Percentiles rank a stretch among this genome's conserved stretches.
These are phyloP conservation scores for Sebastes minor DNA, from an alignment of 2,797 vertebrate species.

Conservation along the genomic window DNA sequence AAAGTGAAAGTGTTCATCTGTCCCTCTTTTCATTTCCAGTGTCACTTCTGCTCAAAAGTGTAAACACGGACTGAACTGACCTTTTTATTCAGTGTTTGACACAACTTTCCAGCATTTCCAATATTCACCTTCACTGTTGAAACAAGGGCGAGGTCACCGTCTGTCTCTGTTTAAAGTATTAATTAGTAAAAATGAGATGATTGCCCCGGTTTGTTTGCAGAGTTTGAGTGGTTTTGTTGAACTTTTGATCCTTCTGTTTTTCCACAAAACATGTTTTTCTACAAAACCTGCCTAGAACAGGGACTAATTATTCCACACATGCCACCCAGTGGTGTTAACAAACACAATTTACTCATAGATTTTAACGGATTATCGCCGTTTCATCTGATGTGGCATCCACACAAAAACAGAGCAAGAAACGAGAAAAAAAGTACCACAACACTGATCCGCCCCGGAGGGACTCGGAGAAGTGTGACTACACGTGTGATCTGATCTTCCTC, in stretches of 20 bases:
- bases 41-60: not conserved
- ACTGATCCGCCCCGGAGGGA: not conserved
- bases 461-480: conserved; percentile 15
- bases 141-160: not conserved
- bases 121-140: not conserved
- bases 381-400: not conserved
- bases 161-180: not conserved
- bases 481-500: conserved; percentile 10
- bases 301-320: not conserved
- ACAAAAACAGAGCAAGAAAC: not conserved
- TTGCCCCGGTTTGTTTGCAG: not conserved
- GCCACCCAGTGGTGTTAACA: not conserved
- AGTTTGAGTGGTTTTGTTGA: not conserved
- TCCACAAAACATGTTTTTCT: not conserved
- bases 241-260: not conserved
- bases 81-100: not conserved
- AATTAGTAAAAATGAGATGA: not conserved
- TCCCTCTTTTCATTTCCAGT: not conserved
- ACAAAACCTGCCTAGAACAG: not conserved
- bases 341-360: not conserved
- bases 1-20: not conserved
- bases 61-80: not conserved
- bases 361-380: not conserved
- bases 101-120: not conserved
- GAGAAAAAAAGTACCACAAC: not conserved